phyloP scores from a whole-genome alignment of 1,140 invertebrate genomes.

The Neodiprion fabricii region DNA sequence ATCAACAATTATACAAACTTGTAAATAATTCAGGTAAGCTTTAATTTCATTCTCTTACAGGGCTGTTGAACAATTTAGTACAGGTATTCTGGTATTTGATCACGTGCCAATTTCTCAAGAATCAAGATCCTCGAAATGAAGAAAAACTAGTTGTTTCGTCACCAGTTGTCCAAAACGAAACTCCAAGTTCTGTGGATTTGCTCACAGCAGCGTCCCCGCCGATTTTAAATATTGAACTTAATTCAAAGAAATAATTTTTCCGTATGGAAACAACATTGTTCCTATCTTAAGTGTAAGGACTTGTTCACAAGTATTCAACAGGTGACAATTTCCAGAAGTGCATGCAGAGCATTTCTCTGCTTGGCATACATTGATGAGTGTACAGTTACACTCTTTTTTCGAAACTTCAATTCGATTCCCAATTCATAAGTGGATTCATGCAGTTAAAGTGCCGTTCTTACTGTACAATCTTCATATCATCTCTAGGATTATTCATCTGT shows the following conservation, averaged over 20 bases:
- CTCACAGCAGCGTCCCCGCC: constrained; percentile 36
- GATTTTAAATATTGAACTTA: constrained; percentile 34
- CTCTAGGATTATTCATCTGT: too few species aligned
- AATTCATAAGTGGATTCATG: too few species aligned
- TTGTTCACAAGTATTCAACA: too few species aligned
- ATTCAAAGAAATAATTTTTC: background rate
- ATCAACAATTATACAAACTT: background rate
- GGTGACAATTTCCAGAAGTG: too few species aligned
- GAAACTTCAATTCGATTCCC: too few species aligned
- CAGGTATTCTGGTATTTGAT: constrained; percentile 53
- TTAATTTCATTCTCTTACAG: constrained; percentile 40
- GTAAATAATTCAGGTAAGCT: background rate
- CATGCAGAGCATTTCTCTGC: too few species aligned
- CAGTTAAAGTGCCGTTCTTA: too few species aligned
- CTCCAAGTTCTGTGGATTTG: constrained; percentile 37
- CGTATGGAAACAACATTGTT: too few species aligned
- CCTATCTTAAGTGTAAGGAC: too few species aligned
- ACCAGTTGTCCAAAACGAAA: constrained; percentile 9
- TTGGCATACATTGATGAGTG: too few species aligned
- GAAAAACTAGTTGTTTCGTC: constrained; percentile 13
- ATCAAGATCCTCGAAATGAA: constrained; percentile 23
- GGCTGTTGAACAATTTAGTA: constrained; percentile 57
- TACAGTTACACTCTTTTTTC: too few species aligned
- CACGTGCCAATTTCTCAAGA: constrained; percentile 46
- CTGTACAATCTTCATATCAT: too few species aligned